A percentile compares a stretch with the other conserved stretches of the same genome.
phyloP scores from a whole-genome alignment of 2,888 invertebrate species.

The Euclidia mi region DNA sequence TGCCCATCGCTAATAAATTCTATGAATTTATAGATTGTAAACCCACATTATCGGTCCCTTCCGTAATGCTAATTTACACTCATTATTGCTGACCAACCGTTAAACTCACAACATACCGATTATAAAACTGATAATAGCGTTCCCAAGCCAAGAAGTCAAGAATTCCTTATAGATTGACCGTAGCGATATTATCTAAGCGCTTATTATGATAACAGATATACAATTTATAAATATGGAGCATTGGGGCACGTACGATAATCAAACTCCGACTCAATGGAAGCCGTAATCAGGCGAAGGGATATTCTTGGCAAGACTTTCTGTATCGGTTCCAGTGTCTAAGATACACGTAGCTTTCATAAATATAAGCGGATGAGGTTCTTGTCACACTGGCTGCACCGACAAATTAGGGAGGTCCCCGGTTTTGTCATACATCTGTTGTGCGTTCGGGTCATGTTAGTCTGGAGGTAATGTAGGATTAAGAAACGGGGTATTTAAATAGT shows the following conservation, averaged over 20 bases:
- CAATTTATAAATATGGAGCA: conserved; percentile 55
- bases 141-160: conserved; percentile 53
- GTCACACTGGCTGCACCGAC: conserved; percentile 43
- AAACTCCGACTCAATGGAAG: conserved; percentile 62
- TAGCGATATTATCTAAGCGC: conserved; percentile 53
- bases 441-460: conserved; percentile 57
- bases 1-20: conserved; percentile 20
- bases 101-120: conserved; percentile 42
- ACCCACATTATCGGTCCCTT: conserved; percentile 26
- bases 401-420: conserved; percentile 49
- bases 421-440: conserved; percentile 28
- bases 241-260: conserved; percentile 64
- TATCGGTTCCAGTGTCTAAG: conserved; percentile 49
- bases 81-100: conserved; percentile 37
- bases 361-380: conserved; percentile 40
- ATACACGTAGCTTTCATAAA: conserved; percentile 29
- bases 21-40: conserved; percentile 31
- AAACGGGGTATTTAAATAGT: conserved; percentile 85
- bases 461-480: conserved; percentile 75
- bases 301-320: conserved; percentile 64
- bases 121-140: conserved; percentile 51
- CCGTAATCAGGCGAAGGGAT: conserved; percentile 65
- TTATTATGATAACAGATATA: conserved; percentile 49
- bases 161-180: conserved; percentile 46
- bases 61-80: conserved; percentile 35